These are phyloP conservation scores for Pristionchus exspectatus DNA, from an alignment of 2,888 invertebrate species.

Conservation along the genomic window DNA sequence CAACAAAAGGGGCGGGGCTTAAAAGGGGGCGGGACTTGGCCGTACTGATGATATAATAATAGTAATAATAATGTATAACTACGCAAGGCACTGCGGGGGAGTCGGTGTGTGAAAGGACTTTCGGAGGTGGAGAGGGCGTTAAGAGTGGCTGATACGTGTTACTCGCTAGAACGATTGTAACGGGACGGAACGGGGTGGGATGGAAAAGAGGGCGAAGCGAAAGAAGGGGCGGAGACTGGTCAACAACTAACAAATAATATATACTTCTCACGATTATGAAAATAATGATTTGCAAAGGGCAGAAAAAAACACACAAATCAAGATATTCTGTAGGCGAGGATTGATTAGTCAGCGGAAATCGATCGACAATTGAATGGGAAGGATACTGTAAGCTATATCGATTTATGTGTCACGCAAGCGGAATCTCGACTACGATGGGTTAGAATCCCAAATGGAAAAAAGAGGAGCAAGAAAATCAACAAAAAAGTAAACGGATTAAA, in stretches of 20 bases:
- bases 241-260: conserved; percentile 42
- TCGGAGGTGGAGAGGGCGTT: background rate
- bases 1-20: background rate
- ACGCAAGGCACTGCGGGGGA: conserved; percentile 38
- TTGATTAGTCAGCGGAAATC: background rate
- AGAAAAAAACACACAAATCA: conserved; percentile 13
- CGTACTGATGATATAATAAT: background rate
- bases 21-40: background rate
- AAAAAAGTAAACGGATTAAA: background rate
- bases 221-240: background rate
- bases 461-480: background rate
- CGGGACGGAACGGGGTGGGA: background rate
- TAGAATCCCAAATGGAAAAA: background rate
- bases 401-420: background rate
- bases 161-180: background rate
- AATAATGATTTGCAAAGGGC: background rate
- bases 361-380: background rate
- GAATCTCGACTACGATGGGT: conserved; percentile 17
- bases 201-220: background rate
- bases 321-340: background rate
- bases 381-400: conserved; percentile 16
- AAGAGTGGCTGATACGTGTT: background rate
- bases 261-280: background rate
- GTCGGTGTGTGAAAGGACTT: conserved; percentile 2
- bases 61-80: background rate